These are phyloP conservation scores for Platyrinchus mystaceus DNA, from an alignment of 2,797 vertebrate species.

Conservation along the genomic window DNA sequence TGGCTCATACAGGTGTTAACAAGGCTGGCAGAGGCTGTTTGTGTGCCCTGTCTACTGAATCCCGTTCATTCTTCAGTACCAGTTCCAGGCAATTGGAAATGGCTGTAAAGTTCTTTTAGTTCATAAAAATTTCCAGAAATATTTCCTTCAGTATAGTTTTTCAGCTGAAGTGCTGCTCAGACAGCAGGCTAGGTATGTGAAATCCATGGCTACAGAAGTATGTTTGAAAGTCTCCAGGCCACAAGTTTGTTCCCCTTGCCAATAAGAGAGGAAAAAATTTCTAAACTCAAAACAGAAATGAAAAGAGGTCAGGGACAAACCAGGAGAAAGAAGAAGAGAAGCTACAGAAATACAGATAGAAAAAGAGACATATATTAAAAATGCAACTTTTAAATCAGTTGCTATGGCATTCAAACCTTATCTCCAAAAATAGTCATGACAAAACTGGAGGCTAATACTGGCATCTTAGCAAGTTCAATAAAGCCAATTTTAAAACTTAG, in stretches of 20 bases:
- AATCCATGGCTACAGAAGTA: constrained; percentile 39
- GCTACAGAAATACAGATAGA: background rate
- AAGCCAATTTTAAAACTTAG: background rate
- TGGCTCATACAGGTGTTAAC: background rate
- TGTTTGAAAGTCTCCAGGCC: constrained; percentile 23
- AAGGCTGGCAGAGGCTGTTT: background rate
- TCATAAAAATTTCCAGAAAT: constrained; percentile 54
- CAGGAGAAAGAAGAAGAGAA: background rate
- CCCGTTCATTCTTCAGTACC: background rate
- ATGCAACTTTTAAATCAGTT: background rate
- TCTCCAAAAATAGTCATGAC: background rate
- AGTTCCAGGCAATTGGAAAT: constrained; percentile 20
- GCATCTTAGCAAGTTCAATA: background rate
- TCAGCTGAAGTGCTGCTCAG: background rate
- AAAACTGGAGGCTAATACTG: background rate
- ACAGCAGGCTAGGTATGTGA: constrained; percentile 33
- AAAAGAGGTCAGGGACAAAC: constrained; percentile 22
- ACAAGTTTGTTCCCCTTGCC: constrained; percentile 10
- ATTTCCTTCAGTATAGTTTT: constrained; percentile 18
- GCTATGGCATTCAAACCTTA: background rate
- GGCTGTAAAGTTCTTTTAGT: constrained; percentile 3
- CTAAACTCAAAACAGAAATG: constrained; percentile 39
- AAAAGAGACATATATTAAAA: background rate
- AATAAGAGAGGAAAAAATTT: constrained; percentile 40
- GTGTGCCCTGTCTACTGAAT: background rate